phyloP scores from a whole-genome alignment of 2,888 invertebrate genomes.

The Parnassius smintheus region DNA sequence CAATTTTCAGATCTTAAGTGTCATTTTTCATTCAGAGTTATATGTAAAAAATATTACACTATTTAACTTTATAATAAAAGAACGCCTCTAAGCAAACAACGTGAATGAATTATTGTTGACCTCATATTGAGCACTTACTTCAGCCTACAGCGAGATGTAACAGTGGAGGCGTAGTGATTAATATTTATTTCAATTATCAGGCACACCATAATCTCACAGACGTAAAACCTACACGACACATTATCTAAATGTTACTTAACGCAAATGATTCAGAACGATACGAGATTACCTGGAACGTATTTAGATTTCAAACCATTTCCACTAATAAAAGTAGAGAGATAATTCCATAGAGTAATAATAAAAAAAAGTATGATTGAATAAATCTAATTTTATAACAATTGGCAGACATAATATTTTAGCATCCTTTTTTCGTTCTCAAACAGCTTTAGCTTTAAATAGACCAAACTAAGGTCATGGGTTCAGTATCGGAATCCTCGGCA shows the following conservation, averaged over 20 bases:
- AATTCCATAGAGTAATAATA: too few species aligned
- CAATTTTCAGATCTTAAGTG: too few species aligned
- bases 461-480: too few species aligned
- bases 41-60: neutral
- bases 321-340: neutral
- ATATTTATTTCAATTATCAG: constrained; percentile 25
- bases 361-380: too few species aligned
- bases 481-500: too few species aligned
- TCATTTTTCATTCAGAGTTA: too few species aligned
- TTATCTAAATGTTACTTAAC: constrained; percentile 19
- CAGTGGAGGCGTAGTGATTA: constrained; percentile 22
- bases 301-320: neutral
- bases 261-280: neutral
- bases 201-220: constrained; percentile 6
- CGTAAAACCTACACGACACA: constrained; percentile 18
- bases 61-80: constrained; percentile 2
- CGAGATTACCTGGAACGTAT: constrained; percentile 2
- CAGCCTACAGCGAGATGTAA: constrained; percentile 19
- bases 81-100: constrained; percentile 20
- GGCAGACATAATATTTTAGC: too few species aligned
- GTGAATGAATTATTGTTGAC: constrained; percentile 18
- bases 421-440: too few species aligned
- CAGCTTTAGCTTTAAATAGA: too few species aligned
- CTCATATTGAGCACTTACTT: constrained; percentile 8
- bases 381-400: too few species aligned